A percentile compares a stretch with the other conserved stretches of the same genome.
Conservation (phyloP, 53 echinoderm and acorn worm genomes). For the Paracentrotus lividus region DNA sequence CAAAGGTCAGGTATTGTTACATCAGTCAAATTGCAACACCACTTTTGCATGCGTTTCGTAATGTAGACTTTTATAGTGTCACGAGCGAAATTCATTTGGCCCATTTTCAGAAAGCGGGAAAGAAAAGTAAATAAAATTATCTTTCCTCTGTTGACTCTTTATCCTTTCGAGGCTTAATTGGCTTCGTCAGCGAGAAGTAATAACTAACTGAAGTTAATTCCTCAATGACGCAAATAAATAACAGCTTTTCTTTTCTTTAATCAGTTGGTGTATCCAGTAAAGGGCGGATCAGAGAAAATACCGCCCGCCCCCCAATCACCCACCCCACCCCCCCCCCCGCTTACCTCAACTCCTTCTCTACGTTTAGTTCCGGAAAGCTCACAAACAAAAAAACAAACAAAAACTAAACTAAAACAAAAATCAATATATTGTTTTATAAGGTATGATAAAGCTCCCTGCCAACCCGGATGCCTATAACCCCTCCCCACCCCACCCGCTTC, state of each 20-base stretch:
- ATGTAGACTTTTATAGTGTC: neutral
- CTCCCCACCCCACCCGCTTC: neutral
- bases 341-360: neutral
- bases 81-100: constrained; percentile 69
- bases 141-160: constrained; percentile 48
- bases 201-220: constrained; percentile 56
- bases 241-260: constrained; percentile 42
- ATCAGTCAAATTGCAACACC: neutral
- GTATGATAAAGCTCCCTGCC: neutral
- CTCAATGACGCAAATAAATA: constrained; percentile 56
- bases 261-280: neutral
- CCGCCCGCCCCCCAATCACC: no score
- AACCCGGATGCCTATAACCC: no score
- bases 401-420: neutral
- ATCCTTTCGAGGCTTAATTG: constrained; percentile 57
- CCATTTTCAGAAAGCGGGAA: constrained; percentile 56
- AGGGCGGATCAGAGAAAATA: neutral
- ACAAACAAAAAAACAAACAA: neutral
- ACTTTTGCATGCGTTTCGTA: neutral
- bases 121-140: constrained; percentile 65
- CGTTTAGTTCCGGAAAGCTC: no score
- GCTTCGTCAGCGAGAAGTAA: constrained; percentile 42
- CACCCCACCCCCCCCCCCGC: no score
- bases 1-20: constrained; percentile 8
- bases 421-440: neutral